Evolutionary conservation across 1,140 invertebrate genomes (phyloP).

Genomic region (Sweltsa coloradensis): DNA sequence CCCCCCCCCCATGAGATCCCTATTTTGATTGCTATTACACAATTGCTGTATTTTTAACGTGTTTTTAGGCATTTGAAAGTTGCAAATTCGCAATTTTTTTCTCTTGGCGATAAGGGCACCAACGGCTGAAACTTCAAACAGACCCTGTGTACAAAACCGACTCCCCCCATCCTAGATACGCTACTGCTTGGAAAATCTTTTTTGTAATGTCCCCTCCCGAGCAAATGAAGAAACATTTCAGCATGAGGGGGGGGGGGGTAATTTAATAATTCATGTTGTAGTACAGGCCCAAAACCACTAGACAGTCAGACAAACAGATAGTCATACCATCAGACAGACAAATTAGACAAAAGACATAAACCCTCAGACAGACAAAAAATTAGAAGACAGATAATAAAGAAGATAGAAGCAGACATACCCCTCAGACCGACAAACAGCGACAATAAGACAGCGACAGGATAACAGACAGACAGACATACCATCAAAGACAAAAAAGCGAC

Average conservation of each 20-base stretch:
- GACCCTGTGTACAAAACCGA: neutral
- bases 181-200: neutral
- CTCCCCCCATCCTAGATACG: neutral
- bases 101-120: no score
- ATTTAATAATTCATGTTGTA: no score
- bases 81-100: no score
- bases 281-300: no score
- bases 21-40: no score
- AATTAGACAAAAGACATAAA: neutral
- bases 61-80: no score
- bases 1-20: no score
- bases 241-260: neutral
- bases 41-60: no score
- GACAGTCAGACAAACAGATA: conserved; percentile 1
- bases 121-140: neutral
- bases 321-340: neutral
- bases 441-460: neutral
- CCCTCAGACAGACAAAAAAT: conserved; percentile 1
- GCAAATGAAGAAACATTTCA: neutral
- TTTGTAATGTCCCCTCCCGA: neutral
- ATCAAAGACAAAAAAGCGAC: neutral
- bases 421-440: neutral
- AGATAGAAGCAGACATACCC: conserved; percentile 1
- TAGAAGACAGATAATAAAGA: neutral
- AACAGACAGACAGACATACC: conserved; percentile 2